Conservation (phyloP, 2,113 vertebrate genomes). For the Corydoras maculifer region DNA sequence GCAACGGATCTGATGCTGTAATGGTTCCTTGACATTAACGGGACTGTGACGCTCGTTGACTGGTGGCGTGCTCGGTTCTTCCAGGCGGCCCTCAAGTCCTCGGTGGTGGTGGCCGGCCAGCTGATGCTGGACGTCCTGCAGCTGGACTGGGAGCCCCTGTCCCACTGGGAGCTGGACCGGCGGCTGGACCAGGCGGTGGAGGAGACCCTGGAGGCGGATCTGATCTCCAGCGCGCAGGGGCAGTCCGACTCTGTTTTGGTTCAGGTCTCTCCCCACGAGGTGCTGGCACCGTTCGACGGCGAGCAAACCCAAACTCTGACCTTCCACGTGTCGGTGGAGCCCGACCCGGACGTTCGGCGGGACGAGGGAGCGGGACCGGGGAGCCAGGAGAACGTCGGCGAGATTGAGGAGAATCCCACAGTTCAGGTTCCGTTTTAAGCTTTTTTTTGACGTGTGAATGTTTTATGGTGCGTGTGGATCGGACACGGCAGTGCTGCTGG, state of each 20-base stretch:
- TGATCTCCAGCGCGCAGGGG: constrained; percentile 39
- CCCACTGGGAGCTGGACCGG: constrained; percentile 59
- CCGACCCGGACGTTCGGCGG: not conserved
- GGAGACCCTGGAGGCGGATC: constrained; percentile 58
- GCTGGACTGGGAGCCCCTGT: constrained; percentile 64
- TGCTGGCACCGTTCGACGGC: not conserved
- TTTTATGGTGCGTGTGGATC: no score
- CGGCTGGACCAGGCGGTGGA: constrained; percentile 64
- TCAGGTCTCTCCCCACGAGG: constrained; percentile 29
- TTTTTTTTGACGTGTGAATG: no score
- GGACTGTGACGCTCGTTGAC: no score
- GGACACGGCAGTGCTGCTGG: no score
- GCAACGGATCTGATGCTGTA: no score
- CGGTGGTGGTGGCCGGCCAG: constrained; percentile 51
- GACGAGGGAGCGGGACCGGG: not conserved
- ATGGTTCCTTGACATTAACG: no score
- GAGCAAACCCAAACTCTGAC: not conserved
- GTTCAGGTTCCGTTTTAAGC: constrained; percentile 46
- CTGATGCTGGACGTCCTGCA: constrained; percentile 62
- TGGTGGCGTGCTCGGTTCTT: not conserved
- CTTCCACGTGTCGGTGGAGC: not conserved
- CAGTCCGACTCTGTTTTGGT: constrained; percentile 24
- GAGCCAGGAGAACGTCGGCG: constrained; percentile 7
- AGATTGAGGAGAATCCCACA: constrained; percentile 36
- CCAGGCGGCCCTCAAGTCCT: constrained; percentile 27